Percentiles rank a stretch among this genome's conserved stretches.
Conservation (phyloP, 2,888 invertebrate genomes). For the Cheilosia grossa region DNA sequence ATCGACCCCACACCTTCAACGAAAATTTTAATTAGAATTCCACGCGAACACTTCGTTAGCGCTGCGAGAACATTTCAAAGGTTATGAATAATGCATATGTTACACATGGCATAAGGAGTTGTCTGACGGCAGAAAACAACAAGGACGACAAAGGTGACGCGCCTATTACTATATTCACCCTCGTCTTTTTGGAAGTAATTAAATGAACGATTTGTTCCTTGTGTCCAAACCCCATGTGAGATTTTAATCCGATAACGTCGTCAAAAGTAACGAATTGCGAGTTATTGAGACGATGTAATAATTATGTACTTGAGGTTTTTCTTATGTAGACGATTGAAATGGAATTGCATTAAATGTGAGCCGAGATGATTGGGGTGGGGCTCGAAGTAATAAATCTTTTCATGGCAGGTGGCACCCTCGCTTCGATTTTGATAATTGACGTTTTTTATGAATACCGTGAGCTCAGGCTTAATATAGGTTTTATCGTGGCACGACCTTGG, state of each 20-base stretch:
- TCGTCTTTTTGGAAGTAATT: constrained; percentile 38
- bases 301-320: no score
- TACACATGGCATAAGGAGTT: constrained; percentile 41
- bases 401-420: no score
- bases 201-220: constrained; percentile 50
- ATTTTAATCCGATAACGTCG: constrained; percentile 52
- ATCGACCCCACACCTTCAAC: constrained; percentile 54
- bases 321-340: no score
- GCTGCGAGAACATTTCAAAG: constrained; percentile 46
- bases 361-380: no score
- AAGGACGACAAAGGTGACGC: background rate
- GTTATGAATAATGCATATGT: constrained; percentile 68
- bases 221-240: constrained; percentile 32
- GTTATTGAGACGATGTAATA: background rate
- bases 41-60: constrained; percentile 72
- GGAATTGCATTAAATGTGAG: no score
- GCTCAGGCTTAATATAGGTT: no score
- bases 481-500: no score
- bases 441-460: no score
- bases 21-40: constrained; percentile 64
- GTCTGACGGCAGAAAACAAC: constrained; percentile 2
- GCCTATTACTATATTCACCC: background rate
- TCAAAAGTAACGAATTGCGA: constrained; percentile 43
- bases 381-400: no score
- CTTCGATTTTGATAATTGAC: no score